Percentiles rank a stretch among this genome's conserved stretches.
These are phyloP conservation scores for Elgaria multicarinata DNA, from an alignment of 2,113 vertebrate species.

Conservation along the genomic window DNA sequence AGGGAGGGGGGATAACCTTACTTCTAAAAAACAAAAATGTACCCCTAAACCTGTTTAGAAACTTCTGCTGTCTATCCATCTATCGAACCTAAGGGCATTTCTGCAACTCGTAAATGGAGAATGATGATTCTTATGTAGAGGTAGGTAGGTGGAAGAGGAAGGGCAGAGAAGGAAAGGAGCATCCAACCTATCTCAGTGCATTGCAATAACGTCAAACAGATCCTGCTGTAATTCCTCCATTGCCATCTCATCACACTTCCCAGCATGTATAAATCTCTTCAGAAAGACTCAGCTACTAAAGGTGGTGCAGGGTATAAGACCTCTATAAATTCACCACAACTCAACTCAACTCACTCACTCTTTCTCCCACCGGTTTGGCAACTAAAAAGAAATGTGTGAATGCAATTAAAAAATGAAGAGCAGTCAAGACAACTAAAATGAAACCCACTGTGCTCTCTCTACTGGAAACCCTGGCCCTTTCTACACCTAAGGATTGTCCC, in stretches of 20 bases:
- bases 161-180: not conserved
- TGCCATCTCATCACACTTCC: not conserved
- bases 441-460: not conserved
- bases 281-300: not conserved
- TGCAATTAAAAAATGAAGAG: not conserved
- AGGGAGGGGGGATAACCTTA: not conserved
- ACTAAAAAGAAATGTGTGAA: not conserved
- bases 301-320: not conserved
- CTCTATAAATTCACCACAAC: not conserved
- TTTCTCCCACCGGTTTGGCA: not conserved
- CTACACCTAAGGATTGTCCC: no score
- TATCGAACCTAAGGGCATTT: constrained; percentile 28
- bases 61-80: constrained; percentile 2
- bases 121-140: not conserved
- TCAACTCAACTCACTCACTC: not conserved
- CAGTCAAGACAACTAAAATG: not conserved
- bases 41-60: constrained; percentile 1
- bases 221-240: not conserved
- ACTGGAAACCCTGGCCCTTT: not conserved
- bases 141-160: not conserved
- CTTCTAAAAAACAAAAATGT: not conserved
- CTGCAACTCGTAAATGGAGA: not conserved
- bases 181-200: not conserved
- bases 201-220: not conserved
- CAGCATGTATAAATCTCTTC: not conserved